Base-by-base conservation (phyloP, 2,888 invertebrate genomes). In the Leptogaster cylindrica region DNA sequence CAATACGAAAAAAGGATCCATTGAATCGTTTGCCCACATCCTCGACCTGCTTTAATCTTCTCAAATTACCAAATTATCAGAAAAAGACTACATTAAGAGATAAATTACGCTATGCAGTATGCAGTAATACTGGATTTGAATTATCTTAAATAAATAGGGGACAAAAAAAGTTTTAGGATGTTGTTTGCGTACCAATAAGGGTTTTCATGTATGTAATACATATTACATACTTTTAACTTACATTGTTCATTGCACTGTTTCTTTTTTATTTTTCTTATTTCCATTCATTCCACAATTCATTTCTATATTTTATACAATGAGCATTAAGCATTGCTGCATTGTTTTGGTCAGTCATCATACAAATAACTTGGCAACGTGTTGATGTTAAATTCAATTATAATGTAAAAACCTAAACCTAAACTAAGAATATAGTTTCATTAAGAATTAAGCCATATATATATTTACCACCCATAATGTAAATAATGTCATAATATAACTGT, bases 41-140 rank as follows among this genome's bases (percentile, higher is more conserved):
- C 0, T 98, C 98, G 0, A 99, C 99, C 0, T 99, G 99, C 79
- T 99, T 99, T 83, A 99, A 99, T 83, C 87, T 99, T 39, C 86
- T 99, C 48, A 99, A 99, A 81, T 85, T 97, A 76, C 99, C 99
- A 65, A 99, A 98, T 83, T 99, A 99, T 80, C 96, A 95, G 80
- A 96, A 95, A 81, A 93, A 97, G 76, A 91, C 93, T 75, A 95
- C 96, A 0, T 82, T 99, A 4, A 84, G 95, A 51, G 98, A 99
- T 77, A 99, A 99, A 81, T 83, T 99, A 3, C 87, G 97, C 31
- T 99, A 99, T 79, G 99, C 99, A 0, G 95, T 99, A 65, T 92
- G 92, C 72, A 95, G 97, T 76, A 97, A 98, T 80, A 97, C 98
- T 12, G 99, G 99, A 18, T 99, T 99, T 81, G 99, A 99, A 82